Evolutionary conservation across 2,797 vertebrate species (phyloP).

Genomic region (Coendou prehensilis): DNA sequence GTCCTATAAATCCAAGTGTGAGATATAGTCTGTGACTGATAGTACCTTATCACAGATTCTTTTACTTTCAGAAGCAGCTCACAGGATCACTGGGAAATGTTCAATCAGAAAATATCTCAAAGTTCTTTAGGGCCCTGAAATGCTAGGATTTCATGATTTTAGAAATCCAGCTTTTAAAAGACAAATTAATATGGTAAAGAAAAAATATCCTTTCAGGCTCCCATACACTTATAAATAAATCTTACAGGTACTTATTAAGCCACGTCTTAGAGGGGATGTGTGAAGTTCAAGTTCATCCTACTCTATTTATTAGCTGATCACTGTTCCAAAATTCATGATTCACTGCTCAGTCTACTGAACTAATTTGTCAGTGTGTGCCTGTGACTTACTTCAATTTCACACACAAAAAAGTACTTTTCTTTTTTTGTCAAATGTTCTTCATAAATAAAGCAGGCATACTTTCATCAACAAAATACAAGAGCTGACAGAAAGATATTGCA

Average conservation of each 20-base stretch:
- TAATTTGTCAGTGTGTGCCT: constrained; percentile 28
- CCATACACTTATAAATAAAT: constrained; percentile 3
- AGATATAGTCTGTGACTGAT: background rate
- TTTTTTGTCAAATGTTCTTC: constrained; percentile 47
- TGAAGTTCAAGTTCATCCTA: background rate
- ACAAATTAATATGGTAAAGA: constrained; percentile 23
- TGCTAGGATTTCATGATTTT: constrained; percentile 7
- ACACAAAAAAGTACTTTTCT: constrained; percentile 5
- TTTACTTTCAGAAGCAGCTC: background rate
- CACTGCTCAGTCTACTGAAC: background rate
- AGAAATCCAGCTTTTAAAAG: background rate
- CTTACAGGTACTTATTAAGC: background rate
- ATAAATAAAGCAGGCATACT: background rate
- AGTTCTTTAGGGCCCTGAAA: background rate
- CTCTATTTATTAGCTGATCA: background rate
- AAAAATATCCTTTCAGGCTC: constrained; percentile 34
- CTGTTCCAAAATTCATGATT: background rate
- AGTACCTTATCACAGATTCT: background rate
- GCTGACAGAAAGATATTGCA: background rate
- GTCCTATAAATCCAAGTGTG: background rate
- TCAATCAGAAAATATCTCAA: background rate
- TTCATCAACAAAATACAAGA: constrained; percentile 24
- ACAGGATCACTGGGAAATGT: background rate
- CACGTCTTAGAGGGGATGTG: background rate
- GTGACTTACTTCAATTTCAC: constrained; percentile 48